A percentile compares a stretch with the other conserved stretches of the same genome.
These are phyloP conservation scores for Sphaerophoria rueppellii DNA, from an alignment of 2,888 invertebrate genomes.

Conservation along the genomic window DNA sequence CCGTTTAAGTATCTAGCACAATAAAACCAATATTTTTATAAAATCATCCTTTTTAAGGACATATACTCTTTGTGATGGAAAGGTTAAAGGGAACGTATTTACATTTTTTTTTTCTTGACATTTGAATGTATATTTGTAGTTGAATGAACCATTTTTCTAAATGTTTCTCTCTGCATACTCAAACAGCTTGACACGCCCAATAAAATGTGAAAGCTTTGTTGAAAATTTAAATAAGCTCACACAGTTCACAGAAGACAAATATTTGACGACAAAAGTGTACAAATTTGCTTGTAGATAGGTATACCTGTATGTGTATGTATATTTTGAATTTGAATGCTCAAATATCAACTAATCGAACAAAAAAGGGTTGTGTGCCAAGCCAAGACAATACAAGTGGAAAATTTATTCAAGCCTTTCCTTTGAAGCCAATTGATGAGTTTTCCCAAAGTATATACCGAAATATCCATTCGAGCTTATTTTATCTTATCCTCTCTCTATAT, in stretches of 20 bases:
- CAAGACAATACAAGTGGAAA: conserved; percentile 70
- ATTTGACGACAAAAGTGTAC: conserved; percentile 34
- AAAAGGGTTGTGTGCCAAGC: conserved; percentile 66
- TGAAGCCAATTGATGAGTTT: conserved; percentile 70
- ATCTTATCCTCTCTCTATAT: conserved; percentile 18
- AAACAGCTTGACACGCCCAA: conserved; percentile 63
- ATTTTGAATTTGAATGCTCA: conserved; percentile 63
- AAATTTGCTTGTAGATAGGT: background rate
- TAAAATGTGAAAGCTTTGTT: conserved; percentile 59
- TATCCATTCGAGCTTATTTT: conserved; percentile 5
- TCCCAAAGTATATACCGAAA: background rate
- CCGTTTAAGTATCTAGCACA: no score
- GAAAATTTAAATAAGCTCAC: conserved; percentile 66
- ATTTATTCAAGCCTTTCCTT: conserved; percentile 74
- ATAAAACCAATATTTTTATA: no score
- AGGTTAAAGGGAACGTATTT: background rate
- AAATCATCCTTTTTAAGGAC: no score
- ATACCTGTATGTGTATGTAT: background rate
- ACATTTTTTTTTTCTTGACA: background rate
- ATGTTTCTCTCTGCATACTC: conserved; percentile 25
- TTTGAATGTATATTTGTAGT: background rate
- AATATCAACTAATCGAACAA: conserved; percentile 65
- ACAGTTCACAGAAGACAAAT: conserved; percentile 31
- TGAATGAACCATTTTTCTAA: background rate
- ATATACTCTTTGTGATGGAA: no score